Evolutionary conservation across 2,113 vertebrate genomes (phyloP).

Genomic region (Crypturellus undulatus): DNA sequence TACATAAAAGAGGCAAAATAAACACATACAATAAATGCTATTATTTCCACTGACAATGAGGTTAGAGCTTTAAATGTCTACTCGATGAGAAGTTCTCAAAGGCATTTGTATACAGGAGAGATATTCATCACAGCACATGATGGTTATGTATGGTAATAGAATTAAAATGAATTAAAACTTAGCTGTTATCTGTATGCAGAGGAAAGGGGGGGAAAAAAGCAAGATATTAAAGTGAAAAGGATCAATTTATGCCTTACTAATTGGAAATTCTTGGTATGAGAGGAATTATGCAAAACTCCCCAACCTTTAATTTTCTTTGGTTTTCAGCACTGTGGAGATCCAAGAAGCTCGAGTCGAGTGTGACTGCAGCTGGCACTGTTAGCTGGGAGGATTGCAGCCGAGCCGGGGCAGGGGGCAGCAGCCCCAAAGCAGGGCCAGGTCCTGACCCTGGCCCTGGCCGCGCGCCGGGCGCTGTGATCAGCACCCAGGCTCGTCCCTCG

Average conservation of each 20-base stretch:
- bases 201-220: background rate
- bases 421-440: too few species aligned
- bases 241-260: slow-evolving; percentile 61
- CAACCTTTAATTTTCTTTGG: slow-evolving; percentile 56
- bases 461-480: too few species aligned
- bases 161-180: slow-evolving; percentile 69
- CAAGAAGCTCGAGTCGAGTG: slow-evolving; percentile 16
- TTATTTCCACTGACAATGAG: slow-evolving; percentile 39
- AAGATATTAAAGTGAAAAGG: slow-evolving; percentile 60
- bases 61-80: slow-evolving; percentile 25
- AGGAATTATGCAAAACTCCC: slow-evolving; percentile 59
- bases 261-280: slow-evolving; percentile 53
- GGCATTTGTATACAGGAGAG: slow-evolving; percentile 48
- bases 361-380: background rate
- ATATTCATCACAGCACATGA: slow-evolving; percentile 56
- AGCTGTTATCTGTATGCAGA: slow-evolving; percentile 41
- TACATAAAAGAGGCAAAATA: slow-evolving; percentile 41
- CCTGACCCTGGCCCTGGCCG: too few species aligned
- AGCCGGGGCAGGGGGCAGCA: background rate
- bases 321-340: background rate
- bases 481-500: too few species aligned
- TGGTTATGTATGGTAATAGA: slow-evolving; percentile 54
- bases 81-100: slow-evolving; percentile 43
- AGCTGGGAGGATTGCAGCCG: background rate
- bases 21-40: slow-evolving; percentile 36